Evolutionary conservation across 2,888 invertebrate genomes (phyloP).

Genomic region (Thecocarcelia acutangulata): DNA sequence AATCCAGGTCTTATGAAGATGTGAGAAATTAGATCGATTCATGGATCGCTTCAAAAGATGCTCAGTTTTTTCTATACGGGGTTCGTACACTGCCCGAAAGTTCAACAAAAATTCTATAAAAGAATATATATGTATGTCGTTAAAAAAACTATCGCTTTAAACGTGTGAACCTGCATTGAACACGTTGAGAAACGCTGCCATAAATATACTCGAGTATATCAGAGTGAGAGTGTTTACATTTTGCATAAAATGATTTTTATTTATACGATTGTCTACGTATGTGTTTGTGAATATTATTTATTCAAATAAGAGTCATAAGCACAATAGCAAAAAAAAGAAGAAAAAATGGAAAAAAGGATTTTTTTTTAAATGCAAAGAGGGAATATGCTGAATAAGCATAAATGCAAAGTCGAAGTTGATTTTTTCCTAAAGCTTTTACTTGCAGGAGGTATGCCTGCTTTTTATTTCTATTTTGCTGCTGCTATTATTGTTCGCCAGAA

Average conservation of each 20-base stretch:
- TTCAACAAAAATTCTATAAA: too few relatives aligned
- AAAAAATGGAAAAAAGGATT: conserved; percentile 29
- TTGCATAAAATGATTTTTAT: conserved; percentile 65
- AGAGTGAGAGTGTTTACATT: conserved; percentile 71
- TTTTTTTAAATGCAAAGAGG: conserved; percentile 62
- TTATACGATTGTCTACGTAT: conserved; percentile 14
- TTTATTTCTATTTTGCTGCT: conserved; percentile 51
- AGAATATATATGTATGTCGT: too few relatives aligned
- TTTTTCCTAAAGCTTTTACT: conserved; percentile 46
- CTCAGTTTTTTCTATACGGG: too few relatives aligned
- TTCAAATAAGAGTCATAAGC: conserved; percentile 65
- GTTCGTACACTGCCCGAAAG: too few relatives aligned
- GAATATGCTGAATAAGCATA: conserved; percentile 65
- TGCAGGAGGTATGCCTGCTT: conserved; percentile 61
- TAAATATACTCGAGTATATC: conserved; percentile 16
- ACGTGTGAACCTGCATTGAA: not conserved
- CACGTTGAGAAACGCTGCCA: conserved; percentile 32
- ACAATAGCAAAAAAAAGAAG: conserved; percentile 55
- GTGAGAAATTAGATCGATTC: too few relatives aligned
- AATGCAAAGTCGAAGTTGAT: conserved; percentile 50
- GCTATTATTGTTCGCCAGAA: conserved; percentile 64
- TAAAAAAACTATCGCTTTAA: too few relatives aligned
- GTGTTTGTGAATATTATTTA: conserved; percentile 51
- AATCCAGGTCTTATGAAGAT: too few relatives aligned
- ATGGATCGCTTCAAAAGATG: too few relatives aligned